Evolutionary conservation across 2,888 invertebrate species (phyloP).

Genomic region (Dicroscelio sp.): DNA sequence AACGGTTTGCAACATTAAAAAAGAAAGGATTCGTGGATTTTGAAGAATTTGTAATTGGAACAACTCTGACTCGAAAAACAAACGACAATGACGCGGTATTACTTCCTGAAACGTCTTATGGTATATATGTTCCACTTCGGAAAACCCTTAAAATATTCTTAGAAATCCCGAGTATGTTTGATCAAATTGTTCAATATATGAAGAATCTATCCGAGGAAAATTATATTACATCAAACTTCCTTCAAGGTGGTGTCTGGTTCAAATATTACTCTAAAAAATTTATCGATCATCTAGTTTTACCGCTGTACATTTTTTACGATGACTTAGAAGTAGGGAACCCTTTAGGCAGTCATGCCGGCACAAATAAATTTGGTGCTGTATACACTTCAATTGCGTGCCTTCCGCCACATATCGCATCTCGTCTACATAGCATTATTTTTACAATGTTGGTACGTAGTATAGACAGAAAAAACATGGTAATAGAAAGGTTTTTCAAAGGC

Average conservation of each 20-base stretch:
- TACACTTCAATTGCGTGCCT: background rate
- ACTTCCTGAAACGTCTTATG: conserved; percentile 1
- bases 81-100: background rate
- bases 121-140: conserved; percentile 23
- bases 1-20: conserved; percentile 29
- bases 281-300: conserved; percentile 2
- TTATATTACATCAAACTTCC: conserved; percentile 37
- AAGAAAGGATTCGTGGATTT: conserved; percentile 3
- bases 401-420: too few relatives aligned
- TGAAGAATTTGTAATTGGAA: background rate
- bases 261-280: background rate
- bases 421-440: too few relatives aligned
- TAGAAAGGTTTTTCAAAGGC: too few relatives aligned
- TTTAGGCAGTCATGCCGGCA: background rate
- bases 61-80: background rate
- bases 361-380: background rate
- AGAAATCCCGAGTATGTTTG: conserved; percentile 15
- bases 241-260: conserved; percentile 23
- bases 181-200: background rate
- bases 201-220: background rate
- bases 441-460: too few relatives aligned
- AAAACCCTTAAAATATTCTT: conserved; percentile 39
- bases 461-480: too few relatives aligned
- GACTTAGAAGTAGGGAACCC: conserved; percentile 24
- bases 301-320: conserved; percentile 26